Base-by-base conservation (phyloP, 1,140 invertebrate genomes). In the Berghia stephanieae region DNA sequence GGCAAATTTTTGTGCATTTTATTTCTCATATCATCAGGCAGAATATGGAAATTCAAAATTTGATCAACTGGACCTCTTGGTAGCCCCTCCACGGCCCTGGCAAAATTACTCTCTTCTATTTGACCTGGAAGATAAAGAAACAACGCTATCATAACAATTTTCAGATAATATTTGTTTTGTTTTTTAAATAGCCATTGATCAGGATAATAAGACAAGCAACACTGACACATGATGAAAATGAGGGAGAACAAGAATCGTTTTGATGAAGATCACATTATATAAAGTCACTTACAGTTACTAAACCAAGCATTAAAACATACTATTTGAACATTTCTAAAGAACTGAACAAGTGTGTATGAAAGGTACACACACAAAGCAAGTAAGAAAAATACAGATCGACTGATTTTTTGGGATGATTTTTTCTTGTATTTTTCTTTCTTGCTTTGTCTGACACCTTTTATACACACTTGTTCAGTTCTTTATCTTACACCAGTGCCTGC, bases 1-100 rank as follows among this genome's bases (percentile, higher is more conserved):
- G 84, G 82, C 42, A 86, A 69, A 68, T 83, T 84, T 44, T 80
- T 81, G 79, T 86, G 82, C 34, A 85, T 81, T 63, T 80, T 79
- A 66, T 85, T 81, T 63, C 83, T 82, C 83, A 86, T 86, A 34
- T 83, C 79, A 27, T 84, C 80, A 36, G 84, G 84, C 18, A 87
- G 78, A 24, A 87, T 85, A 43, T 85, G 77, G 66, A 87, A 87
- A 43, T 80, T 79, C 0, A 87, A 74, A n/a, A 84, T 75, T 6
- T 71, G 44, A 18, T 78, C 75, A 27, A 83, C 68, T 18, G 57
- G 69, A 0, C 80, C 75, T 34, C 34, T 49, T 21, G 83, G 83
- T 46, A 86, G 60, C 3, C 40, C 78, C 78, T 77, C 71, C n/a
- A 84, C 80, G 10, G 82, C 81, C n/a, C 71, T 24, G 2, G 81